phyloP scores from a whole-genome alignment of 2,797 vertebrate genomes.

The Garrulus glandarius region DNA sequence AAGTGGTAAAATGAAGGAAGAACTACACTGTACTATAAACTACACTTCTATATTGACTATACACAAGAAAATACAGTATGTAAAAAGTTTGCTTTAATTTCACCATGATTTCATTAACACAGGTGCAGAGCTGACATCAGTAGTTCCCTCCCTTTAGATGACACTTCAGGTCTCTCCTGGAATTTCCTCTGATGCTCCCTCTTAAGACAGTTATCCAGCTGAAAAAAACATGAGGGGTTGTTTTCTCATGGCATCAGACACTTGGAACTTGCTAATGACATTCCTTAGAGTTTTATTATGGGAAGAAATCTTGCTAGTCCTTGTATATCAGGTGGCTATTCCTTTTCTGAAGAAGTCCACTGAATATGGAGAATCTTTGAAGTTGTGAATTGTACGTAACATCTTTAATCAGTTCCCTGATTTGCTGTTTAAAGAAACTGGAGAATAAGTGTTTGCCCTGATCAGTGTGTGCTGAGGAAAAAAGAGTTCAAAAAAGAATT shows the following conservation, averaged over 20 bases:
- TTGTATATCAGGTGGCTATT: not conserved
- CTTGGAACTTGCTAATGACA: not conserved
- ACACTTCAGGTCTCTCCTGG: not conserved
- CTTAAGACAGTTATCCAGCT: not conserved
- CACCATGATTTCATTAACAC: not conserved
- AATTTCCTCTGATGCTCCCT: not conserved
- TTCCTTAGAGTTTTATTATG: not conserved
- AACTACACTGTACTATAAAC: not conserved
- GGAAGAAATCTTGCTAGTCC: not conserved
- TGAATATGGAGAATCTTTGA: not conserved
- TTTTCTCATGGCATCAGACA: not conserved
- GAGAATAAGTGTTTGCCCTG: not conserved
- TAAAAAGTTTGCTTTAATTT: not conserved
- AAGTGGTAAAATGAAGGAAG: not conserved
- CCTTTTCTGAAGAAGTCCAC: not conserved
- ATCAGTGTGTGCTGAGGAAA: not conserved
- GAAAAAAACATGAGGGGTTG: fast-evolving
- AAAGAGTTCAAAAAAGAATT: not conserved
- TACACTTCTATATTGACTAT: not conserved
- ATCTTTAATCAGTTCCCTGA: not conserved
- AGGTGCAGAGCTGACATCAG: not conserved
- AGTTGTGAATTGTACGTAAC: not conserved
- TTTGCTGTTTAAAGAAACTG: not conserved
- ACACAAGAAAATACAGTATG: not conserved
- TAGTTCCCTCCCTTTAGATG: not conserved